Evolutionary conservation across 2,797 vertebrate species (phyloP).

Genomic region (Coilia nasus): DNA sequence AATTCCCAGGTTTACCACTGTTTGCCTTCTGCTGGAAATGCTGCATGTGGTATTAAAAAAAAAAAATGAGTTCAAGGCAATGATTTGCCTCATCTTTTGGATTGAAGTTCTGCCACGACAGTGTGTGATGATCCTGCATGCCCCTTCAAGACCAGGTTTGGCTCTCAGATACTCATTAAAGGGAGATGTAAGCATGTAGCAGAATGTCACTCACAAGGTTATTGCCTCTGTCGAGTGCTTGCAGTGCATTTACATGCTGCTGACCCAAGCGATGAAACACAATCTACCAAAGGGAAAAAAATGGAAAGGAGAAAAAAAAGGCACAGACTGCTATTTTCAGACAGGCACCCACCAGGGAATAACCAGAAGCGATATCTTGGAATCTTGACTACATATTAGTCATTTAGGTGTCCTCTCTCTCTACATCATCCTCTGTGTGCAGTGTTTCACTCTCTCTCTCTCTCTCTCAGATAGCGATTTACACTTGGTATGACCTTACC

Average conservation of each 20-base stretch:
- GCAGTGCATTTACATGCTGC: constrained; percentile 75
- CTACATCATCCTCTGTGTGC: constrained; percentile 61
- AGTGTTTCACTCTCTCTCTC: constrained; percentile 35
- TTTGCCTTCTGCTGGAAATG: not conserved
- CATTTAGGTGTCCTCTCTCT: constrained; percentile 61
- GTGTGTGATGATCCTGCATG: constrained; percentile 56
- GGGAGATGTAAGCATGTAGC: constrained; percentile 75
- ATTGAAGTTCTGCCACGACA: constrained; percentile 56
- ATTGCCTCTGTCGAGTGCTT: constrained; percentile 68
- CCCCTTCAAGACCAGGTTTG: constrained; percentile 61
- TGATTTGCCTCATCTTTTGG: not conserved
- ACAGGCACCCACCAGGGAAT: constrained; percentile 58
- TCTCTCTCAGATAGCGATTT: constrained; percentile 25
- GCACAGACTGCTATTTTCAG: constrained; percentile 67
- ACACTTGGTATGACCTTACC: constrained; percentile 31
- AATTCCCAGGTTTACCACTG: not conserved
- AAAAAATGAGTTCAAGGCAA: not conserved
- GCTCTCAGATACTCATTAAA: constrained; percentile 58
- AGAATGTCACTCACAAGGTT: constrained; percentile 80
- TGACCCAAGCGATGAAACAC: constrained; percentile 79
- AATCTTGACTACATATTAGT: constrained; percentile 70
- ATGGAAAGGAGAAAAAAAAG: constrained; percentile 30
- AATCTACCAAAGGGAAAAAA: constrained; percentile 63
- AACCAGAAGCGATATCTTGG: constrained; percentile 65
- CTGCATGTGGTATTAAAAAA: not conserved